Evolutionary conservation across 1,140 invertebrate genomes (phyloP).

Genomic region (Heliconius nattereri): DNA sequence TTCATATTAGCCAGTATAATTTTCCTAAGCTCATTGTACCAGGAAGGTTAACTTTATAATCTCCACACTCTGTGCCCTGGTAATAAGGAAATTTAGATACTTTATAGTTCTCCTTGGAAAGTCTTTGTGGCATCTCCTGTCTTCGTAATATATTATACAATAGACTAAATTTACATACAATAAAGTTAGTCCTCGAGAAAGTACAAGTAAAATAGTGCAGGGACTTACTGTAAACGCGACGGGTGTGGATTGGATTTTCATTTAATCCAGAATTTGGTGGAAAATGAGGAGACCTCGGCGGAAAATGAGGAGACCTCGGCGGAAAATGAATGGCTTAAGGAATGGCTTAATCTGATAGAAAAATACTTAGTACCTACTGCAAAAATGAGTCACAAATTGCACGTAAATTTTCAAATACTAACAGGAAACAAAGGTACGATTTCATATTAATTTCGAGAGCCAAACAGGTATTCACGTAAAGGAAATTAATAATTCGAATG

Average conservation of each 20-base stretch:
- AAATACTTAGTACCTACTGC: no score
- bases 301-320: no score
- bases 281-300: no score
- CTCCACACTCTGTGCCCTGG: not conserved
- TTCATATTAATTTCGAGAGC: not conserved
- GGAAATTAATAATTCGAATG: constrained; percentile 1
- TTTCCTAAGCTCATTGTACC: not conserved
- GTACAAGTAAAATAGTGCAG: no score
- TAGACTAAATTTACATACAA: not conserved
- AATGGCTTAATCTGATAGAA: no score
- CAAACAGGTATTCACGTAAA: not conserved
- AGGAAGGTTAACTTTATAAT: not conserved
- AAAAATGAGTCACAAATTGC: not conserved
- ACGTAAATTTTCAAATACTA: not conserved
- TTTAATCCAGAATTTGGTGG: no score
- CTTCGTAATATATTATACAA: not conserved
- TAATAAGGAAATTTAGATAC: constrained; percentile 2
- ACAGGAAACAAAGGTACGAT: not conserved
- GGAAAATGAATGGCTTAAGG: no score
- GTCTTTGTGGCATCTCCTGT: not conserved
- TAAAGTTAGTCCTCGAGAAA: no score
- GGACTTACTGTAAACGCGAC: no score
- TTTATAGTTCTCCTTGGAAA: not conserved
- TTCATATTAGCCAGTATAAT: no score
- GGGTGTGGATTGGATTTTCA: no score